Base-by-base conservation (phyloP, 2,888 invertebrate genomes). In the Cheilosia vernalis region DNA sequence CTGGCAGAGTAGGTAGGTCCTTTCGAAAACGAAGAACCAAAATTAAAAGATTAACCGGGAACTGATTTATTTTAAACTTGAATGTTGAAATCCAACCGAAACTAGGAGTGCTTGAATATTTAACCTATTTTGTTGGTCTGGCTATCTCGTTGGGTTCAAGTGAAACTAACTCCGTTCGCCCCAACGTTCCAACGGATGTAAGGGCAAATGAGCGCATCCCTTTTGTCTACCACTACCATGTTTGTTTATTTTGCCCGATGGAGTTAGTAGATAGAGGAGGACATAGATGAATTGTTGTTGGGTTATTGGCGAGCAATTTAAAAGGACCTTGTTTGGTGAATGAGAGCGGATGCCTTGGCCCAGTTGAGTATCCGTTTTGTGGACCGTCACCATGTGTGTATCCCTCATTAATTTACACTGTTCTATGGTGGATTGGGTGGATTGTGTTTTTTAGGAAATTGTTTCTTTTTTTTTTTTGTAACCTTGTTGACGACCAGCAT, bases 51-150 rank as follows among this genome's bases (percentile, higher is more conserved):
- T 78, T 78, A 78, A 55, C 78, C 55, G 10, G 10, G 4, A 56
- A 13, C 19, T 63, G 69, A 70, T 78, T 78, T 78, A 70, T 69
- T 78, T 63, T 30, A 63, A 66, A 67, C 9, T 72, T 24, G 37
- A 53, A 56, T 55, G 37, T 56, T 63, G 27, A 56, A 33, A 37
- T n/a, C 49, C 24, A n/a, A 70, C 13, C 4, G 30, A 15, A 27
- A 67, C 42, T 55, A 56, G 24, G 37, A 61, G 33, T 19, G 55
- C 37, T 55, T 55, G 55, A 37, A 40, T 21, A 44, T 56, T 78
- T 78, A 78, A 78, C 78, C 69, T 49, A 69, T 55, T 63, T 63
- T 37, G 44, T 30, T 44, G 27, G 10, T 17, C 27, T 27, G 6
- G 24, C 15, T 53, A 27, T 64, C 37, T 64, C 37, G 4, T 37